Evolutionary conservation across 1,140 invertebrate species (phyloP), one percentile per base, ranked within the genome.

Genomic region (Nasonia giraulti): DNA sequence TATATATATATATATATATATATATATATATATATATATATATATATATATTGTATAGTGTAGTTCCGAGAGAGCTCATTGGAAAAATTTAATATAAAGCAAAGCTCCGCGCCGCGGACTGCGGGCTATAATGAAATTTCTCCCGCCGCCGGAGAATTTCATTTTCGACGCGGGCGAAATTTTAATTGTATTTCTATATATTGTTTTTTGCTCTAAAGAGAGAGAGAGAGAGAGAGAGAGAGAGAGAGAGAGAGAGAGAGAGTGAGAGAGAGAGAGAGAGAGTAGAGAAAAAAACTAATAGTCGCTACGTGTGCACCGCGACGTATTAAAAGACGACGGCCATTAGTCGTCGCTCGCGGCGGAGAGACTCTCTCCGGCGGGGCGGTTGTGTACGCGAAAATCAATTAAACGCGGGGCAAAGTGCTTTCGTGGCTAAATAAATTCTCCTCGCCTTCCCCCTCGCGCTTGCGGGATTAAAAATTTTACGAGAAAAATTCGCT

Each of bases 21-120:
- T 6, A 7, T 44, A 23, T 27, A 44, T 44, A 44, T 44, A 44
- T 44, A 44, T 44, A 44, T 6, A 7, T 44, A 23, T 23, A 44
- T 44, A 44, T 44, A 44, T 44, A 44, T 6, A 7, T 44, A 44
- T 44, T 44, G 40, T 44, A 40, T 40, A 40, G 10, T 44, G 8
- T 44, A 62, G 55, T 62, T 62, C 20, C 17, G 14, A 4, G 11
- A 8, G 11, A 8, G 11, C 47, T 14, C 17, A 62, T 62, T 62
- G 55, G 55, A 62, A 62, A 62, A 62, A 62, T 62, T 62, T 62
- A 62, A 62, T 62, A 62, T 62, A 62, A 62, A 62, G 17, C 55
- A 62, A 62, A 62, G 50, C 33, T 55, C 50, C 17, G 12, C 17
- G 55, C 50, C 17, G 12, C 17, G 55, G 12, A 14, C 12, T 17